These are phyloP conservation scores for Bombylius major DNA, from an alignment of 2,888 invertebrate species.

Conservation along the genomic window DNA sequence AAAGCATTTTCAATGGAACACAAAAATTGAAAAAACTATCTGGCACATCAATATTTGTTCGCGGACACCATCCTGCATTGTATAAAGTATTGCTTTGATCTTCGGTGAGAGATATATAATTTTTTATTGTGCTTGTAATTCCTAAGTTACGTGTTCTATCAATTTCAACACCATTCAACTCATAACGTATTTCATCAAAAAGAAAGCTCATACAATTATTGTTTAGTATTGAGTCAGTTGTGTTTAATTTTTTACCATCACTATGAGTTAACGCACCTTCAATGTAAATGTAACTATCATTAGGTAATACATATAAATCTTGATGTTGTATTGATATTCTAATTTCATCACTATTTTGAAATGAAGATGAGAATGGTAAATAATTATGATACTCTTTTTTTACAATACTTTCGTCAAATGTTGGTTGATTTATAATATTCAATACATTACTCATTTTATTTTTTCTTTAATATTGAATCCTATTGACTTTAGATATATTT, in stretches of 20 bases:
- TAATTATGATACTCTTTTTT: too few relatives aligned
- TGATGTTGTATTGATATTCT: too few relatives aligned
- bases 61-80: slow-evolving; percentile 15
- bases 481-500: too few relatives aligned
- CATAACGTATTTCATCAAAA: slow-evolving; percentile 27
- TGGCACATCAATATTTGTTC: slow-evolving; percentile 6
- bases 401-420: too few relatives aligned
- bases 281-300: slow-evolving; percentile 7
- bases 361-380: too few relatives aligned
- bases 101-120: slow-evolving; percentile 19
- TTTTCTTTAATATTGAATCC: too few relatives aligned
- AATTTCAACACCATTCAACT: slow-evolving; percentile 25
- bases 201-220: slow-evolving; percentile 23
- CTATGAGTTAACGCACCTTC: slow-evolving; percentile 13
- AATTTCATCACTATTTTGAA: too few relatives aligned
- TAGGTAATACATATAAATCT: too few relatives aligned
- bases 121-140: slow-evolving; percentile 24
- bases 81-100: slow-evolving; percentile 9
- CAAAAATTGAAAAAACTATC: neutral
- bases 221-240: slow-evolving; percentile 7
- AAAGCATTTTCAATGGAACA: slow-evolving; percentile 23
- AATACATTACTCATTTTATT: too few relatives aligned
- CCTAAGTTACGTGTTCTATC: slow-evolving; percentile 23
- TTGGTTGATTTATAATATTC: too few relatives aligned
- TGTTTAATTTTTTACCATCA: too few relatives aligned